Evolutionary conservation across 2,888 invertebrate genomes (phyloP).

Genomic region (Exephanes ischioxanthus): DNA sequence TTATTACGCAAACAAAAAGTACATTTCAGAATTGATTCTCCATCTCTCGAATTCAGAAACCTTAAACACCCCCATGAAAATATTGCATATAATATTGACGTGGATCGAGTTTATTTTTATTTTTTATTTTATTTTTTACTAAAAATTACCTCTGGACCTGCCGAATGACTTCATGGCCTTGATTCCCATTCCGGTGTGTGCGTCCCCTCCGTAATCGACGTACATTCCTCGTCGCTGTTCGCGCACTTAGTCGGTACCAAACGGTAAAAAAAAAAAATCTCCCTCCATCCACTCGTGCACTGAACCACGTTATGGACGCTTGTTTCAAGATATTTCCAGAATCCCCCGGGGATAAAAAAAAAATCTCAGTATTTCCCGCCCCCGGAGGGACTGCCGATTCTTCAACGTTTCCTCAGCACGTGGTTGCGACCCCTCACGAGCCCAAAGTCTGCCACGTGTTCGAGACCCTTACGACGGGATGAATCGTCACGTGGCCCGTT

Average conservation of each 20-base stretch:
- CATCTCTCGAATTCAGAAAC: neutral
- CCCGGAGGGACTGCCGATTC: conserved; percentile 28
- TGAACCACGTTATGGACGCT: conserved; percentile 1
- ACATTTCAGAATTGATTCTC: neutral
- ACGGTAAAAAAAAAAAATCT: neutral
- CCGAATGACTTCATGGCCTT: conserved; percentile 95
- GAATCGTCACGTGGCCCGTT: conserved; percentile 57
- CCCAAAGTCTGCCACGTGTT: conserved; percentile 47
- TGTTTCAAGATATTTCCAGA: conserved; percentile 11
- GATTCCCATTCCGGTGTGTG: conserved; percentile 92
- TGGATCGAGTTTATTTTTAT: too few species aligned
- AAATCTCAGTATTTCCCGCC: conserved; percentile 6
- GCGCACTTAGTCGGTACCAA: conserved; percentile 48
- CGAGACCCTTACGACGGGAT: conserved; percentile 13
- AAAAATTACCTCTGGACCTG: conserved; percentile 91
- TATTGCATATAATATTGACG: neutral
- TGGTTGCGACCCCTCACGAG: conserved; percentile 19
- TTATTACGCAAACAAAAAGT: neutral
- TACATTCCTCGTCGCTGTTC: conserved; percentile 85
- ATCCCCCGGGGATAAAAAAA: neutral
- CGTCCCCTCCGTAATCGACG: conserved; percentile 86
- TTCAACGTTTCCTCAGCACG: conserved; percentile 33
- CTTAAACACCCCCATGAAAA: neutral
- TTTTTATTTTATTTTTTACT: conserved; percentile 12
- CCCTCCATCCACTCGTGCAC: conserved; percentile 41